phyloP scores from a whole-genome alignment of 2,797 vertebrate species.

The Pygocentrus nattereri region DNA sequence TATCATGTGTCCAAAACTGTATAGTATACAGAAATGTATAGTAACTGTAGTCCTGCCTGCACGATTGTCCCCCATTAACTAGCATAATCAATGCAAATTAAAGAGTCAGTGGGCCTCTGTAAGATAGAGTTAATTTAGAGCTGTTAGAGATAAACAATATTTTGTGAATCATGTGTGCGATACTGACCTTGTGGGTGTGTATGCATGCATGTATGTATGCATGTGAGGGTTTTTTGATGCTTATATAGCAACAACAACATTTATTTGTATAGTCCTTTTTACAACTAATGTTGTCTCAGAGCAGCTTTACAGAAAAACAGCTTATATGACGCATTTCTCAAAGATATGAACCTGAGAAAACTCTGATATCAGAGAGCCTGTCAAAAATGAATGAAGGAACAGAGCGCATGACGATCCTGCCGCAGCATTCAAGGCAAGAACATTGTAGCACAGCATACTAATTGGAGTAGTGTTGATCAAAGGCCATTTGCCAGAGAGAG shows the following conservation, averaged over 20 bases:
- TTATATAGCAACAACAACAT: too few relatives aligned
- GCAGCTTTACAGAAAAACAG: too few relatives aligned
- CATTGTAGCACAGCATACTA: background rate
- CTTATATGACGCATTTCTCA: background rate
- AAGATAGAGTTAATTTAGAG: background rate
- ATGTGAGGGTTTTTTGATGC: background rate
- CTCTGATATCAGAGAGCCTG: background rate
- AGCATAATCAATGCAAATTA: background rate
- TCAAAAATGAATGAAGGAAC: background rate
- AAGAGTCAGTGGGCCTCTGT: background rate
- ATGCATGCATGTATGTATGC: background rate
- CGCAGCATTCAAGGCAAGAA: background rate
- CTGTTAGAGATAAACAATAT: background rate
- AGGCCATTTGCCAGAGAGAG: constrained; percentile 4
- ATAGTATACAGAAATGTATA: background rate
- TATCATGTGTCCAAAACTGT: background rate
- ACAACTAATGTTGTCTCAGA: too few relatives aligned
- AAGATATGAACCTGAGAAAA: background rate
- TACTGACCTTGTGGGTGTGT: background rate
- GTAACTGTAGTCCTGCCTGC: background rate
- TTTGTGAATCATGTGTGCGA: background rate
- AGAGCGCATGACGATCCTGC: background rate
- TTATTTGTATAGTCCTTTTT: too few relatives aligned
- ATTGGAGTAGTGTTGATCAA: constrained; percentile 10
- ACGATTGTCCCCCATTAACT: background rate